Evolutionary conservation across 2,888 invertebrate genomes (phyloP).

Genomic region (Sepiola atlantica): DNA sequence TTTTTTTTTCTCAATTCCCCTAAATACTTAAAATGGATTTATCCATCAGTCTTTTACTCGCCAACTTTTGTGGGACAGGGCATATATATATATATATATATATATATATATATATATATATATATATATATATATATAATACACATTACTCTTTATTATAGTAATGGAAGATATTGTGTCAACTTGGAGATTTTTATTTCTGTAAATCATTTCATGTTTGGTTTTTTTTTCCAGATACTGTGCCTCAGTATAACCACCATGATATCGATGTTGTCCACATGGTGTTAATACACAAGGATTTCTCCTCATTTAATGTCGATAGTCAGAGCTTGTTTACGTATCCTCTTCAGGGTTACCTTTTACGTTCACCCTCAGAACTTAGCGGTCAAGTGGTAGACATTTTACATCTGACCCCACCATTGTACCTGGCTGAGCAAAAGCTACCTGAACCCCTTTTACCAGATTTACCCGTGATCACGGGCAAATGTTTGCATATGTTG

Average conservation of each 20-base stretch:
- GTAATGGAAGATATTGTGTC: background rate
- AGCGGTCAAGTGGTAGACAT: slow-evolving; percentile 53
- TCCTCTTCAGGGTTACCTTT: slow-evolving; percentile 51
- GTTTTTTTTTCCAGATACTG: background rate
- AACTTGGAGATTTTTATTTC: background rate
- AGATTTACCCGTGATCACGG: slow-evolving; percentile 11
- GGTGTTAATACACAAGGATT: background rate
- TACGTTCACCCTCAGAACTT: slow-evolving; percentile 56
- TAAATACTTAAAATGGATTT: too few species aligned
- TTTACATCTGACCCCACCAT: slow-evolving; percentile 49
- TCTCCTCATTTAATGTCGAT: background rate
- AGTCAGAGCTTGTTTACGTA: background rate
- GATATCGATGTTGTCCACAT: background rate
- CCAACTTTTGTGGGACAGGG: too few species aligned
- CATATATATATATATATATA: too few species aligned
- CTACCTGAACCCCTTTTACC: background rate
- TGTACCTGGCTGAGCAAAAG: background rate
- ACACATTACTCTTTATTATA: too few species aligned
- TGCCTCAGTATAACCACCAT: background rate
- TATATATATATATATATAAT: too few species aligned
- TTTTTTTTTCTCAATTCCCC: too few species aligned
- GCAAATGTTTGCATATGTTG: background rate
- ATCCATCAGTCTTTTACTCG: too few species aligned
- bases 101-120: too few species aligned
- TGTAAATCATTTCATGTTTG: background rate